These are phyloP conservation scores for Dasyprocta punctata DNA, from an alignment of 2,113 vertebrate species.

Conservation along the genomic window DNA sequence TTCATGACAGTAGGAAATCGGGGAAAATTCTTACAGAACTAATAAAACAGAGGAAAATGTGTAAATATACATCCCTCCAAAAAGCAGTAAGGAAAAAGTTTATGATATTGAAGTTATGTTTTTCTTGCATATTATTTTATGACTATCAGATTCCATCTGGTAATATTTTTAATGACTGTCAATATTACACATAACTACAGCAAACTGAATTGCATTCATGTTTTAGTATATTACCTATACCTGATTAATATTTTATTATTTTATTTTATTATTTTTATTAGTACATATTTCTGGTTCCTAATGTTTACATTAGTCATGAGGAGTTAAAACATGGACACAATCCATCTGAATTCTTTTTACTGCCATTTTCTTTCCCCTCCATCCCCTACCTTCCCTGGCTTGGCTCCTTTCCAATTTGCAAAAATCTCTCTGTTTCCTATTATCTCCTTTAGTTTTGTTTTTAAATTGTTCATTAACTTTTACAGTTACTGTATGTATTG, in stretches of 20 bases:
- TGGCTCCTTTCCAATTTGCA: too few species aligned
- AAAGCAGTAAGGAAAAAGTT: background rate
- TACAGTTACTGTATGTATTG: background rate
- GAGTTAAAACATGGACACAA: too few species aligned
- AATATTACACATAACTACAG: background rate
- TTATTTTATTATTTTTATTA: too few species aligned
- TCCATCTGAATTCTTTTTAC: too few species aligned
- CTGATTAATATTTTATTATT: background rate
- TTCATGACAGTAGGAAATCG: background rate
- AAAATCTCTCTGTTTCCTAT: too few species aligned
- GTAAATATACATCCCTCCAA: background rate
- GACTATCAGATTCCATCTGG: background rate
- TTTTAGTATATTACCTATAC: background rate
- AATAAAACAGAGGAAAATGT: background rate
- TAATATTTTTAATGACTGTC: background rate
- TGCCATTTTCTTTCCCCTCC: too few species aligned
- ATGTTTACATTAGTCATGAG: too few species aligned
- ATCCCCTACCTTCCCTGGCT: too few species aligned
- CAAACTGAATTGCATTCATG: background rate
- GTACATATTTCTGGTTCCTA: too few species aligned
- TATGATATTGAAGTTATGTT: background rate
- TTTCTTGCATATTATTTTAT: background rate
- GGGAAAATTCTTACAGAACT: background rate
- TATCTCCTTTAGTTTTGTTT: too few species aligned
- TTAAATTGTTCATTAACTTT: background rate